These are phyloP conservation scores for Campylomormyrus numenius DNA, from an alignment of 2,113 vertebrate species.

Conservation along the genomic window DNA sequence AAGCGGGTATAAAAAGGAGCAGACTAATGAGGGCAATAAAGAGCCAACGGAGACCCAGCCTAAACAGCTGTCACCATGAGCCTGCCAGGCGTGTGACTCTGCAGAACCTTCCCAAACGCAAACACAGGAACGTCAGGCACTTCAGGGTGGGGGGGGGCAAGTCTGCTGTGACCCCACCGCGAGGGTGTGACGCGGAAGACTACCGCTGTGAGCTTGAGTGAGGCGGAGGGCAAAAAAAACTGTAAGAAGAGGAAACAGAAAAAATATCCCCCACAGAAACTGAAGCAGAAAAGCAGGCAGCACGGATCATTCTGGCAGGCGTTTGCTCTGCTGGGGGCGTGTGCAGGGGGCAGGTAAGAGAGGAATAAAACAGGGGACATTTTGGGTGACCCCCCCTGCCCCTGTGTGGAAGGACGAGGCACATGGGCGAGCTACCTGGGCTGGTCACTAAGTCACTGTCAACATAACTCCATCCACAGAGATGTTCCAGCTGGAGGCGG, in stretches of 20 bases:
- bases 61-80: background rate
- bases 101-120: background rate
- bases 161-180: background rate
- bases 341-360: background rate
- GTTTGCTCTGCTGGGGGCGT: background rate
- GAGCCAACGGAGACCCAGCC: background rate
- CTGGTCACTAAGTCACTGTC: background rate
- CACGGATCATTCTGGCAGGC: background rate
- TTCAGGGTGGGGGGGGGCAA: background rate
- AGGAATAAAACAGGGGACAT: background rate
- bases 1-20: background rate
- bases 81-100: background rate
- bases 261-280: background rate
- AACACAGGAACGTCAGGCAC: background rate
- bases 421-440: background rate
- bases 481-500: background rate
- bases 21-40: background rate
- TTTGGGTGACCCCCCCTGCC: background rate
- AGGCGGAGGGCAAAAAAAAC: background rate
- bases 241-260: background rate
- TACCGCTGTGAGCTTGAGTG: background rate
- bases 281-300: background rate
- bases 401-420: background rate
- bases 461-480: background rate
- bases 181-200: background rate